Conservation (phyloP, 2,113 vertebrate species). For the Amphiprion ocellaris region DNA sequence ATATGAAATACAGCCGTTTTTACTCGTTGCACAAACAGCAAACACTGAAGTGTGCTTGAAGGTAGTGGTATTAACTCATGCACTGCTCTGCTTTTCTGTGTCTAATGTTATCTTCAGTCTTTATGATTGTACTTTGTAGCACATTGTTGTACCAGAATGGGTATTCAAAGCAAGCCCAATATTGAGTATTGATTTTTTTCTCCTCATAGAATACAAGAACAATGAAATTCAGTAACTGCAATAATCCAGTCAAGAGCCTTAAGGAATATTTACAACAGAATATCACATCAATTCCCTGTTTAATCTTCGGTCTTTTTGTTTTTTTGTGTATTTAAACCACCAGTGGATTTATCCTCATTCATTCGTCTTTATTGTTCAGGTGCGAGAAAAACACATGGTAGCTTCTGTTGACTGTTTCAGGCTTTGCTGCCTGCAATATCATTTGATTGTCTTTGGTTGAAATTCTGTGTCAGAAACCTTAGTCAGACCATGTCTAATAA, state of each 20-base stretch:
- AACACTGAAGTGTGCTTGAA: slow-evolving; percentile 40
- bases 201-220: slow-evolving; percentile 4
- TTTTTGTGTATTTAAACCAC: neutral
- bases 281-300: slow-evolving; percentile 42
- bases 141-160: neutral
- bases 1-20: slow-evolving; percentile 27
- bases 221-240: slow-evolving; percentile 36
- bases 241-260: slow-evolving; percentile 33
- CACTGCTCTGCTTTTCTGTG: slow-evolving; percentile 21
- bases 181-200: slow-evolving; percentile 43
- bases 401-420: slow-evolving; percentile 1
- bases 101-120: slow-evolving; percentile 10
- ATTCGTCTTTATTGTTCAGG: slow-evolving; percentile 34
- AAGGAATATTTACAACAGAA: slow-evolving; percentile 45
- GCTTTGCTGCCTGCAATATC: slow-evolving; percentile 23
- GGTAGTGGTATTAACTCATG: slow-evolving; percentile 22
- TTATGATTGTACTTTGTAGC: slow-evolving; percentile 42
- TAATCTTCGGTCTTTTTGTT: slow-evolving; percentile 34
- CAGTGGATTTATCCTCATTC: slow-evolving; percentile 13
- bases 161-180: slow-evolving; percentile 31
- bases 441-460: slow-evolving; percentile 75
- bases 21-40: slow-evolving; percentile 38
- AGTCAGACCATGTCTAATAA: slow-evolving; percentile 48
- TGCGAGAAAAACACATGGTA: slow-evolving; percentile 24
- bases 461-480: slow-evolving; percentile 46